A percentile compares a stretch with the other conserved stretches of the same genome.
Conservation (phyloP, 2,888 invertebrate species). For the Caenorhabditis uteleia region DNA sequence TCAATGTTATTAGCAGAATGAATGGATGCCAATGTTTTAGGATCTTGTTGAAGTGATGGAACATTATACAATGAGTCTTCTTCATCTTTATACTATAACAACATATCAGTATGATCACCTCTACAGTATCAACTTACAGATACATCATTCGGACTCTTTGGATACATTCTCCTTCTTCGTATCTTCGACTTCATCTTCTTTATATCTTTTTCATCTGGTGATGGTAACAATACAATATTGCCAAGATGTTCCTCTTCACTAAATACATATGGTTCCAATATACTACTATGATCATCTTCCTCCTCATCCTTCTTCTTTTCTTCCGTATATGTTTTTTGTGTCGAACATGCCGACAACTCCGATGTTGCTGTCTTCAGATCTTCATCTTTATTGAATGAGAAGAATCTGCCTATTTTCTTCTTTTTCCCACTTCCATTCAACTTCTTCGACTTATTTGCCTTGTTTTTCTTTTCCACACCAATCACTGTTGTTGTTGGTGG, state of each 20-base stretch:
- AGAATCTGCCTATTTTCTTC: background rate
- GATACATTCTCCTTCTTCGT: background rate
- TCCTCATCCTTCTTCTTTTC: background rate
- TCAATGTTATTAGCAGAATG: background rate
- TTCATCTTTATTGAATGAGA: conserved; percentile 6
- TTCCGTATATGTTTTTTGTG: conserved; percentile 8
- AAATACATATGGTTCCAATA: background rate
- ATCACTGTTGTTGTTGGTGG: no score
- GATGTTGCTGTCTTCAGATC: conserved; percentile 10
- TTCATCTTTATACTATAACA: conserved; percentile 24
- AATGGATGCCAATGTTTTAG: background rate
- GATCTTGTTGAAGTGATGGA: conserved; percentile 19
- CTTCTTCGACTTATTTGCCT: conserved; percentile 12
- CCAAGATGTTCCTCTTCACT: background rate
- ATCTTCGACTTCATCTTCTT: background rate
- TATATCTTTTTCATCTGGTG: background rate
- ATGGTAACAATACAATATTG: background rate
- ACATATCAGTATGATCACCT: background rate
- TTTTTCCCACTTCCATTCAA: background rate
- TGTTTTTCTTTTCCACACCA: conserved; percentile 7
- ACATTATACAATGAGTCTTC: conserved; percentile 33
- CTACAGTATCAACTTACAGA: background rate
- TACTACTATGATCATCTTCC: background rate
- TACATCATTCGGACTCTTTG: background rate
- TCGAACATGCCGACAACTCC: conserved; percentile 13